A percentile compares a stretch with the other conserved stretches of the same genome.
Conservation (phyloP, 2,888 invertebrate species). For the Idaea straminata region DNA sequence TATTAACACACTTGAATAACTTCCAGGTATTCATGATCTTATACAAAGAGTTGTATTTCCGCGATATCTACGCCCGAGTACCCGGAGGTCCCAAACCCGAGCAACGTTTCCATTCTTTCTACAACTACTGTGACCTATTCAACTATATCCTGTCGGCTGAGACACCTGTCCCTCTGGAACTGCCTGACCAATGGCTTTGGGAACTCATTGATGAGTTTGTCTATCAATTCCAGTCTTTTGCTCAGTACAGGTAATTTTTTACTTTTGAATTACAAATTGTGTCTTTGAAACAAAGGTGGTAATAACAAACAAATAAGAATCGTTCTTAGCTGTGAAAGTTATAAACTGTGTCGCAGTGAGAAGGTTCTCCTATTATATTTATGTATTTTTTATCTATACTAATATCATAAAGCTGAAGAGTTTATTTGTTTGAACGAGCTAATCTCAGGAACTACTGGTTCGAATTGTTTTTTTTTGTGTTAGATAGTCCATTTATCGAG, state of each 20-base stretch:
- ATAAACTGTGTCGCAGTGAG: not conserved
- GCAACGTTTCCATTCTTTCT: slow-evolving; percentile 96
- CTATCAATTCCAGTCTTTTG: slow-evolving; percentile 96
- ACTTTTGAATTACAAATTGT: not conserved
- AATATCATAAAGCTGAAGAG: no score
- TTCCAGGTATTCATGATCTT: slow-evolving; percentile 92
- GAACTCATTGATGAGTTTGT: slow-evolving; percentile 99
- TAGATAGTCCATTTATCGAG: no score
- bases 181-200: slow-evolving; percentile 99
- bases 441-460: no score
- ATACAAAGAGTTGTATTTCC: slow-evolving; percentile 98
- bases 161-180: slow-evolving; percentile 91
- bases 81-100: slow-evolving; percentile 94
- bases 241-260: slow-evolving; percentile 85
- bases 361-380: not conserved
- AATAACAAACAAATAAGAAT: not conserved
- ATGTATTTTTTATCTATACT: no score
- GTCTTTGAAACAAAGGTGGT: not conserved
- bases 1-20: slow-evolving; percentile 22
- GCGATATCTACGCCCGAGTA: slow-evolving; percentile 97
- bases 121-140: slow-evolving; percentile 98
- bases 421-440: no score
- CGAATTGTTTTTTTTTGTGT: no score
- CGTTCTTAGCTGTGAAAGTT: not conserved
- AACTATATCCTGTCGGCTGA: slow-evolving; percentile 96